Conservation (phyloP, 2,888 invertebrate genomes). For the Limenitis camilla region DNA sequence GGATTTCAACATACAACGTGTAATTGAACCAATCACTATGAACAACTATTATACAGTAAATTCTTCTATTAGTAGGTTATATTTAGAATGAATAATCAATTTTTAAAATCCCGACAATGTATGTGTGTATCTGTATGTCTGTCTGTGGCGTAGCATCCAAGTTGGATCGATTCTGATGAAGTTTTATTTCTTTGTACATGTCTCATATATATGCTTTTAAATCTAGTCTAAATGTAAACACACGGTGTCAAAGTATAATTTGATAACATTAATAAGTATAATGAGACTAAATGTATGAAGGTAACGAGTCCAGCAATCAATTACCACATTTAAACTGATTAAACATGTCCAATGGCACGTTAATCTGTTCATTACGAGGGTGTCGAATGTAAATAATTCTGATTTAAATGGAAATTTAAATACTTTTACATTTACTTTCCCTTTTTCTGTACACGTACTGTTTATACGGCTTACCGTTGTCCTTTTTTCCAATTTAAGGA, state of each 20-base stretch:
- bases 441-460: too few relatives aligned
- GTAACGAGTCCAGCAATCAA: conserved; percentile 3
- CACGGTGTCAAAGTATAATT: neutral
- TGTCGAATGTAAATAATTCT: neutral
- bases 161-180: too few relatives aligned
- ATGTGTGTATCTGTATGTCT: too few relatives aligned
- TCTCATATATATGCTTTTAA: too few relatives aligned
- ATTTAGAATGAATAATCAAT: too few relatives aligned
- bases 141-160: too few relatives aligned
- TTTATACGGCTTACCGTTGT: too few relatives aligned
- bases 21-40: neutral
- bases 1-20: neutral
- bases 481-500: too few relatives aligned
- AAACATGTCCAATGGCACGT: neutral
- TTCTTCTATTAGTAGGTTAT: neutral
- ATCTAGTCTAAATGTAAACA: too few relatives aligned
- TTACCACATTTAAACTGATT: conserved; percentile 5
- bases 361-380: conserved; percentile 6
- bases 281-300: neutral
- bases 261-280: neutral
- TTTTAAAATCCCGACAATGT: too few relatives aligned
- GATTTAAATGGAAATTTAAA: neutral
- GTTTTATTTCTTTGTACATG: too few relatives aligned
- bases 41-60: neutral
- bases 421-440: too few relatives aligned